phyloP scores from a whole-genome alignment of 2,797 vertebrate species.

The Alosa sapidissima region DNA sequence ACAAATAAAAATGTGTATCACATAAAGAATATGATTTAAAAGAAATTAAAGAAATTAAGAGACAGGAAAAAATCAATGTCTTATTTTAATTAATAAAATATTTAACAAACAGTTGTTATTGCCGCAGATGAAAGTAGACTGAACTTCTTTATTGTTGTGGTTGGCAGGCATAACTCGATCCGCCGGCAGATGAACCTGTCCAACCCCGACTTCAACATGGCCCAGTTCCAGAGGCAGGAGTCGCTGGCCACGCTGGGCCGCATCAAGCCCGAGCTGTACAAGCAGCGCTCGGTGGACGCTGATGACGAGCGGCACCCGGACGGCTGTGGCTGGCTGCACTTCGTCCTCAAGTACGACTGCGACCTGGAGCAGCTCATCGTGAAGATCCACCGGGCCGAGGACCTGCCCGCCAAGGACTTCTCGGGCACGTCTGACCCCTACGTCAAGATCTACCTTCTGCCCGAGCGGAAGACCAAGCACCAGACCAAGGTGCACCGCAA shows the following conservation, averaged over 20 bases:
- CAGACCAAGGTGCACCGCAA: constrained; percentile 99
- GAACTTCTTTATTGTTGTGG: background rate
- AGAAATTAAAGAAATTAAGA: background rate
- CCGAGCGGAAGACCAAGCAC: constrained; percentile 97
- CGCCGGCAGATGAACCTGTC: constrained; percentile 95
- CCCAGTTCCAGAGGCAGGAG: constrained; percentile 94
- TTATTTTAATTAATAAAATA: background rate
- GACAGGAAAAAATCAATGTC: background rate
- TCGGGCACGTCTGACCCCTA: constrained; percentile 98
- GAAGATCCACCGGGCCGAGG: constrained; percentile 94
- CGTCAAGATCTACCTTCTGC: constrained; percentile 97
- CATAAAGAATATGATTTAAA: no score
- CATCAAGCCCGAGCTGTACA: constrained; percentile 97
- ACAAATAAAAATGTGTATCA: background rate
- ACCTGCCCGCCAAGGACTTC: constrained; percentile 97
- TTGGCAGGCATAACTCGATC: constrained; percentile 90
- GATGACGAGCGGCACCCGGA: constrained; percentile 82
- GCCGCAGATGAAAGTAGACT: background rate
- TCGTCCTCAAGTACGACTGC: constrained; percentile 95
- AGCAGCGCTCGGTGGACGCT: constrained; percentile 89
- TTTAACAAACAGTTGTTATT: background rate
- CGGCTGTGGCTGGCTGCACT: constrained; percentile 90
- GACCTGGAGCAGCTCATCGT: constrained; percentile 96
- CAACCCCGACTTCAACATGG: constrained; percentile 94
- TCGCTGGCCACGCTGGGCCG: constrained; percentile 87